These are phyloP conservation scores for Petrolisthes manimaculis DNA, from an alignment of 2,888 invertebrate species.

Conservation along the genomic window DNA sequence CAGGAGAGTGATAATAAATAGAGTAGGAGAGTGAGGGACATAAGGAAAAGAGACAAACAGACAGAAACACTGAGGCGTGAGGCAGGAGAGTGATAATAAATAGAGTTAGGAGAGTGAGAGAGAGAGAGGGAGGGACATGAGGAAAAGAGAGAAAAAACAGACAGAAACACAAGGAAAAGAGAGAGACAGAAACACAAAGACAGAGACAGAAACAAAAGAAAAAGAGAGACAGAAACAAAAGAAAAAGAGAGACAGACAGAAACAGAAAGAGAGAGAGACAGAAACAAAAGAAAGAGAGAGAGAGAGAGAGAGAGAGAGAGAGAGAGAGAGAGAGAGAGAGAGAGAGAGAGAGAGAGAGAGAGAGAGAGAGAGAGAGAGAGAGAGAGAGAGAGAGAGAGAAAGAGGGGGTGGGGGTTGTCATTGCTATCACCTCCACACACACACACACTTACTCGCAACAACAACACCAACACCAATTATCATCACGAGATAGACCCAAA, in stretches of 20 bases:
- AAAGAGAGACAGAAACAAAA: not conserved
- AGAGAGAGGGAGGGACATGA: not conserved
- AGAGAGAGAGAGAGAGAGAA: not conserved
- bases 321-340: not conserved
- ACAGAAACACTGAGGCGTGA: not conserved
- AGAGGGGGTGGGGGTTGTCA: not conserved
- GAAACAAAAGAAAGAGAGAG: not conserved
- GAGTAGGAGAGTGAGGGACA: not conserved
- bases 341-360: not conserved
- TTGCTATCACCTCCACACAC: not conserved
- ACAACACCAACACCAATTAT: too few species aligned
- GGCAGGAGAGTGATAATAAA: not conserved
- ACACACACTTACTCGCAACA: too few species aligned
- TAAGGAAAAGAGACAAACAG: not conserved
- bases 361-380: not conserved
- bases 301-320: constrained; percentile 1
- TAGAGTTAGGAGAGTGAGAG: not conserved
- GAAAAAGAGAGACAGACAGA: not conserved
- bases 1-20: too few species aligned
- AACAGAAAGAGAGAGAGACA: not conserved
- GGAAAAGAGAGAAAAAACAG: not conserved
- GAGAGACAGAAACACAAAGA: not conserved
- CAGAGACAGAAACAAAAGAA: not conserved
- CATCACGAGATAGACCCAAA: too few species aligned
- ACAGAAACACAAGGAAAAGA: not conserved